These are phyloP conservation scores for Drosophila falleni DNA, from an alignment of 2,888 invertebrate species.

Conservation along the genomic window DNA sequence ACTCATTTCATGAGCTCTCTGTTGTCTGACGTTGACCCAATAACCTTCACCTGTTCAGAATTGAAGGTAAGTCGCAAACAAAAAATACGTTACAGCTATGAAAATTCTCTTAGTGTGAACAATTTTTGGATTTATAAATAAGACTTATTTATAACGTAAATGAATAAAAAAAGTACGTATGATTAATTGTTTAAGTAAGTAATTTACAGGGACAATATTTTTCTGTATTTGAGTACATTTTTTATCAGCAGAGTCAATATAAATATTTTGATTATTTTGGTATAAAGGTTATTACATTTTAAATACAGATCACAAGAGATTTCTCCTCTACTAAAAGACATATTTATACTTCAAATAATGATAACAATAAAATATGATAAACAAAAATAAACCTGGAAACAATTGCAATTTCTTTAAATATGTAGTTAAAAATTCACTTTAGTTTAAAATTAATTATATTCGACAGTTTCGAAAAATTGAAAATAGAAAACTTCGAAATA, in stretches of 20 bases:
- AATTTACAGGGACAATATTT: no score
- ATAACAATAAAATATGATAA: no score
- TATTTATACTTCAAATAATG: no score
- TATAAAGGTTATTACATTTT: not conserved
- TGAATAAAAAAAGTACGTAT: not conserved
- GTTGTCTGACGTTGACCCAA: slow-evolving; percentile 69
- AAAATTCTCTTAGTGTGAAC: not conserved
- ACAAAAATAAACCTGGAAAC: no score
- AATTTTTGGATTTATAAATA: not conserved
- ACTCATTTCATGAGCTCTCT: slow-evolving; percentile 28
- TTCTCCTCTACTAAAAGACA: no score
- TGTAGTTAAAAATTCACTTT: no score
- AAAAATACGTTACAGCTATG: not conserved
- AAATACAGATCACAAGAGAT: not conserved
- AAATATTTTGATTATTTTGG: not conserved
- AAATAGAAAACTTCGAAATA: no score
- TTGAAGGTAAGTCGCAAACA: not conserved
- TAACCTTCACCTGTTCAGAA: slow-evolving; percentile 52
- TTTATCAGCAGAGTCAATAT: no score
- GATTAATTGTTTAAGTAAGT: no score
- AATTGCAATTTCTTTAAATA: no score
- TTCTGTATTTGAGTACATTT: not conserved
- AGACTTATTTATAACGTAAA: not conserved
- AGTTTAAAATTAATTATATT: no score
- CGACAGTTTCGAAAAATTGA: no score